Base-by-base conservation (phyloP, 2,888 invertebrate genomes). In the Pocota personata region DNA sequence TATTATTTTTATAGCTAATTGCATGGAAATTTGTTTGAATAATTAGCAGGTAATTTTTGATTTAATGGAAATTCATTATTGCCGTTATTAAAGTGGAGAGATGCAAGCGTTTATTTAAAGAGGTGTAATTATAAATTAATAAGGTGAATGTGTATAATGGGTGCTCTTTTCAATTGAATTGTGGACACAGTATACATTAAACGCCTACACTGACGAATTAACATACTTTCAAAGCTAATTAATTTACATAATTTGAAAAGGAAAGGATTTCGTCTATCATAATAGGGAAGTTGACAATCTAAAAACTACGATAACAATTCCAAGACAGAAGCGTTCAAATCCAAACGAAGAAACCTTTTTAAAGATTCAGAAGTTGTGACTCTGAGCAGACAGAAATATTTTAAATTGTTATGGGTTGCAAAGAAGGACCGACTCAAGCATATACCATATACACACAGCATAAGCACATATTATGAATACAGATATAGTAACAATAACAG, bases 91-190 rank as follows among this genome's bases (percentile, higher is more conserved):
- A 64, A 64, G 48, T 37, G 14, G 21, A 46, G 27, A 6, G 30
- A 57, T 66, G 35, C 35, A 55, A 21, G n/a, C 21, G n/a, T 50
- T 55, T 24, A 12, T 60, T 62, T 35, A 69, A 71, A 55, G 21
- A 57, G 37, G 48, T 64, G 72, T 37, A 32, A 79, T 71, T 78
- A 78, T 62, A 78, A 78, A 78, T 62, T 77, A 55, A 77, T 50
- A 46, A 55, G 43, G 60, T 71, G 62, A 43, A 62, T 55, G 35
- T n/a, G 24, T 32, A 37, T 37, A 6, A 52, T 50, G 14, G 19
- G 19, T n/a, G 14, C 6, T 21, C 37, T 37, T 72, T 16, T 67
- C 35, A 76, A 76, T 76, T 69, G 10, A 50, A 37, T 40, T 58
- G 7, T 27, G 30, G 7, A 40, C 24, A 37, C 7, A 14, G 14